Evolutionary conservation across 2,113 vertebrate genomes (phyloP), one percentile per base, ranked within the genome.

Genomic region (Gymnogyps californianus): DNA sequence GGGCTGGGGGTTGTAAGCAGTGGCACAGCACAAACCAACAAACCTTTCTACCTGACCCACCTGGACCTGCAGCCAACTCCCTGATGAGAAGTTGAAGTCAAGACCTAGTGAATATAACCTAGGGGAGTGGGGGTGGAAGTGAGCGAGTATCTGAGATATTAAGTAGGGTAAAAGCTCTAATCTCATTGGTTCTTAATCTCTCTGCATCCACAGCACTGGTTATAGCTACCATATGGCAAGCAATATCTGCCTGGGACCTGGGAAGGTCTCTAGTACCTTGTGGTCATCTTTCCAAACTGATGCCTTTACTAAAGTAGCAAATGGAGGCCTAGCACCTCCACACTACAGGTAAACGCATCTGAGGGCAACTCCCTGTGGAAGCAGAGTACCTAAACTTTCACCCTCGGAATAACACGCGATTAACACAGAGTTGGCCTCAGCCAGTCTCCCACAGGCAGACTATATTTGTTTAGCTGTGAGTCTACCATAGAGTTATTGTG

Each of bases 391-490:
- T 26, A 11, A 76, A 61, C 15, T 65, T 87, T 70, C 26, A 44
- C 10, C 6, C 11, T 40, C 34, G 57, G 54, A 84, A 65, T 8
- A 74, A 12, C 15, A 22, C 0, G 0, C 0, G 4, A 21, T 74
- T 70, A 44, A 52, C 8, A 42, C 6, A 58, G 34, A 44, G 16
- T 3, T 59, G 29, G 10, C 21, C n/a, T 77, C 62, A 74, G 58
- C 6, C 38, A 67, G 38, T 7, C 18, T 72, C 25, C 25, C 44
- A 18, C n/a, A 49, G 34, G 18, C 28, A 77, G 36, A 15, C 14
- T 29, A 25, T 10, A 6, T 6, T 16, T 16, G 8, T 52, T 64
- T 38, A 76, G 15, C 28, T 76, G 13, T 13, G 7, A 59, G 15
- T 32, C 12, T 59, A 14, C n/a, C 28, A 21, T 59, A 19, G 8